Conservation (phyloP, 2,888 invertebrate species). For the Pammene aurita region DNA sequence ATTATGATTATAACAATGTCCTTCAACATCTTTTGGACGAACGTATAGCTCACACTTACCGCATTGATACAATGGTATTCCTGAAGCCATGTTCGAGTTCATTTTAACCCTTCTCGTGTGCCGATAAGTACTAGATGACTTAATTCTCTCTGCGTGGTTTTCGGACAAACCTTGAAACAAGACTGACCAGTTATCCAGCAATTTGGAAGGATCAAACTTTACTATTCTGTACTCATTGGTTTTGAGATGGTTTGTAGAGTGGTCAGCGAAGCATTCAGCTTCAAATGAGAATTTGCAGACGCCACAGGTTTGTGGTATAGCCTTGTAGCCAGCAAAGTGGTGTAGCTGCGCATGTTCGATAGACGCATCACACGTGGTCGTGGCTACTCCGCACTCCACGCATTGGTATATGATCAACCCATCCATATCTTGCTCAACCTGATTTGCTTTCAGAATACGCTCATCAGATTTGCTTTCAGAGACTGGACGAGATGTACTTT, state of each 20-base stretch:
- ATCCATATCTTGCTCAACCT: not conserved
- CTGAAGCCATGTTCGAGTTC: not conserved
- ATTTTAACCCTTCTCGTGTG: constrained; percentile 13
- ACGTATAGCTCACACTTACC: constrained; percentile 2
- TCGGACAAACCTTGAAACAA: constrained; percentile 20
- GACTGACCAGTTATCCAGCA: constrained; percentile 10
- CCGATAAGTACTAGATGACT: constrained; percentile 13
- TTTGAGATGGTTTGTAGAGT: not conserved
- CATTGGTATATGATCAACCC: constrained; percentile 14
- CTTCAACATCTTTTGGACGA: constrained; percentile 15
- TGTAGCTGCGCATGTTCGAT: constrained; percentile 14
- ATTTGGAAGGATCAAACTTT: constrained; percentile 17
- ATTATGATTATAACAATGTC: not conserved
- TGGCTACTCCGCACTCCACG: not conserved
- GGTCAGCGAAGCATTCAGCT: constrained; percentile 8
- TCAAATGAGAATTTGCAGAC: constrained; percentile 10
- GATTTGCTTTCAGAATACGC: not conserved
- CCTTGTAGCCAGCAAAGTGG: not conserved
- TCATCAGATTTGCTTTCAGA: not conserved
- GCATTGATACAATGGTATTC: constrained; percentile 18
- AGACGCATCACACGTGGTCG: constrained; percentile 12
- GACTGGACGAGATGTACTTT: not conserved
- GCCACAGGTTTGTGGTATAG: not conserved
- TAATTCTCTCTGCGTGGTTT: not conserved
- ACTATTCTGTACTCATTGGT: constrained; percentile 5